Conservation (phyloP, 2,113 vertebrate genomes). For the Phainopepla nitens region DNA sequence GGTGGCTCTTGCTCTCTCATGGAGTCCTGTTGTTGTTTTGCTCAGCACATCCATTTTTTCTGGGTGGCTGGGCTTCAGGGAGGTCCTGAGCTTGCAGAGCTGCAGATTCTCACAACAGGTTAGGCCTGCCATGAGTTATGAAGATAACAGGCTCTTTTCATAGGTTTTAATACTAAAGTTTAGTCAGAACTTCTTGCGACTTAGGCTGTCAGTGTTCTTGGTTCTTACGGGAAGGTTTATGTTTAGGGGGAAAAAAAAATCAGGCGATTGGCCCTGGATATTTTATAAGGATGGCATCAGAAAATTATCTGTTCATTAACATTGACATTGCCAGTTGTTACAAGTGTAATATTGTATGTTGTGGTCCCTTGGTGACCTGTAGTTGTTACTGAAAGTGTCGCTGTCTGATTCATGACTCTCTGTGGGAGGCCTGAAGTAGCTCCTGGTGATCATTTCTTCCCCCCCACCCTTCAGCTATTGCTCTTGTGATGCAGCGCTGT, state of each 20-base stretch:
- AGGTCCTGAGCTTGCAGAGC: not conserved
- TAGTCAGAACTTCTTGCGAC: not conserved
- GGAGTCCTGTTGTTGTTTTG: not conserved
- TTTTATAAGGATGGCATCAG: not conserved
- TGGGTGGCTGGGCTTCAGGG: not conserved
- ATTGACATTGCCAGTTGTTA: not conserved
- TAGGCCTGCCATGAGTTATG: not conserved
- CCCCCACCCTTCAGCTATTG: fast-evolving
- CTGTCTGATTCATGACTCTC: not conserved
- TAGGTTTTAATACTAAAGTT: not conserved
- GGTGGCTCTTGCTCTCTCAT: fast-evolving
- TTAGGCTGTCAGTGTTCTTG: not conserved
- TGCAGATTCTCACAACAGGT: not conserved
- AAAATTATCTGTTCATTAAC: not conserved
- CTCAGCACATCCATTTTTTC: not conserved
- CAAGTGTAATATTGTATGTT: not conserved
- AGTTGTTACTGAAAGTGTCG: not conserved
- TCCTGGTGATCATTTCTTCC: not conserved
- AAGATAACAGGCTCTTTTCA: not conserved
- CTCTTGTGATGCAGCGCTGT: not conserved
- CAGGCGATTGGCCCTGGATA: not conserved
- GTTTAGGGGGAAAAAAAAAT: not conserved
- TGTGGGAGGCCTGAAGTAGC: not conserved
- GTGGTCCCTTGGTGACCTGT: not conserved
- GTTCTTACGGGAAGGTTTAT: not conserved